Base-by-base conservation (phyloP, 2,113 vertebrate genomes). In the Nibea coibor region DNA sequence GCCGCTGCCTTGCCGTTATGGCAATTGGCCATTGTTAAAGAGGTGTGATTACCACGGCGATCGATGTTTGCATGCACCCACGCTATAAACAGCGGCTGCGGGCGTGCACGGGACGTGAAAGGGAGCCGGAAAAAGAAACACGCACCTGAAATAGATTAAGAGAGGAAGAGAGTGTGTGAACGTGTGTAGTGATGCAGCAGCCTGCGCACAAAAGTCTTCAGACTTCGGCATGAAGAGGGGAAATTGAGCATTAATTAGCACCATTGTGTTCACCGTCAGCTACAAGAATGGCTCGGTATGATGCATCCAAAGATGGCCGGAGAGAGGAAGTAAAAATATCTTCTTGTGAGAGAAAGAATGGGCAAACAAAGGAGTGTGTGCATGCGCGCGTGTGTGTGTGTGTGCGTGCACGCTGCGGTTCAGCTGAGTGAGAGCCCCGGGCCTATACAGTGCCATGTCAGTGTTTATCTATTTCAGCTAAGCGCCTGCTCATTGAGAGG, bases 391-490 rank as follows among this genome's bases (percentile, higher is more conserved):
- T 20, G 43, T 43, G 43, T 73, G 56, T 24, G 24, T 72, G 66
- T 43, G 45, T 15, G 22, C 35, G 68, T 72, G 67, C 39, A 56
- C 71, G 73, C 66, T 65, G 39, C 4, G 11, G 43, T 14, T 74
- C 35, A 53, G 68, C 47, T 61, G 35, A 77, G 50, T 1, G 50
- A 81, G 78, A 3, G 64, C 87, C 84, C 45, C 9, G 4, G 74
- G 81, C 76, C 28, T 42, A 65, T 51, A 57, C 78, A 65, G 82
- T 65, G 82, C 87, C 86, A 72, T 83, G 87, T 82, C 87, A 86
- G 85, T 87, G 88, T 90, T 94, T 85, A 84, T 89, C 85, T 81
- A 62, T 81, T 83, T 68, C 78, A 82, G 78, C 80, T 86, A 81
- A 90, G 85, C 67, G 76, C 66, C 77, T 15, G 61, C 76, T 88